These are phyloP conservation scores for Plusia festucae DNA, from an alignment of 2,888 invertebrate species.

Conservation along the genomic window DNA sequence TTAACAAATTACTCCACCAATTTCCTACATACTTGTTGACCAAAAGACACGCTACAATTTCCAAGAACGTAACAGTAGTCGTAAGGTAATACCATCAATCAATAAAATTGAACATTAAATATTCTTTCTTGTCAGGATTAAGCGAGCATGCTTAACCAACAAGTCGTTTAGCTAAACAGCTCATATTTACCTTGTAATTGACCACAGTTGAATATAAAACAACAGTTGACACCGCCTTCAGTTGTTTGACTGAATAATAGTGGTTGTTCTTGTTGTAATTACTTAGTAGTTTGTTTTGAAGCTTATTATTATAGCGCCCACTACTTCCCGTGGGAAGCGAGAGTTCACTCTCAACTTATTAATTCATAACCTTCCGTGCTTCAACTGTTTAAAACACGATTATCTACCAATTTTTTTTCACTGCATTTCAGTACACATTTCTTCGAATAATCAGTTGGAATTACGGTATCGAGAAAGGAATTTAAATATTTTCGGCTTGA, in stretches of 20 bases:
- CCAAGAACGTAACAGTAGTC: constrained; percentile 27
- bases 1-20: constrained; percentile 31
- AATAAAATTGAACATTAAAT: constrained; percentile 59
- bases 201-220: constrained; percentile 76
- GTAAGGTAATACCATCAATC: constrained; percentile 38
- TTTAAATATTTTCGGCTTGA: constrained; percentile 38
- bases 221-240: constrained; percentile 72
- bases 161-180: constrained; percentile 62
- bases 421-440: constrained; percentile 55
- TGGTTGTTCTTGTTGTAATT: constrained; percentile 84
- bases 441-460: constrained; percentile 29
- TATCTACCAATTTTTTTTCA: constrained; percentile 72
- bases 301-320: constrained; percentile 81
- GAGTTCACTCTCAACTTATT: constrained; percentile 78
- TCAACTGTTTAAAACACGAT: constrained; percentile 69
- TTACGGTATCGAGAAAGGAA: constrained; percentile 9
- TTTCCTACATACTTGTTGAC: constrained; percentile 27
- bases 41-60: constrained; percentile 42
- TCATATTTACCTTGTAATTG: constrained; percentile 71
- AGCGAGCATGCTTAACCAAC: constrained; percentile 53
- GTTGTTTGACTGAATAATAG: constrained; percentile 82
- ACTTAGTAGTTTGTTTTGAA: constrained; percentile 84
- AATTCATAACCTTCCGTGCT: constrained; percentile 80
- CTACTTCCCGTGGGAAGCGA: constrained; percentile 76
- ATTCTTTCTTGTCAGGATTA: constrained; percentile 43